Conservation (phyloP, 2,113 vertebrate species). For the Muscicapa adusta region DNA sequence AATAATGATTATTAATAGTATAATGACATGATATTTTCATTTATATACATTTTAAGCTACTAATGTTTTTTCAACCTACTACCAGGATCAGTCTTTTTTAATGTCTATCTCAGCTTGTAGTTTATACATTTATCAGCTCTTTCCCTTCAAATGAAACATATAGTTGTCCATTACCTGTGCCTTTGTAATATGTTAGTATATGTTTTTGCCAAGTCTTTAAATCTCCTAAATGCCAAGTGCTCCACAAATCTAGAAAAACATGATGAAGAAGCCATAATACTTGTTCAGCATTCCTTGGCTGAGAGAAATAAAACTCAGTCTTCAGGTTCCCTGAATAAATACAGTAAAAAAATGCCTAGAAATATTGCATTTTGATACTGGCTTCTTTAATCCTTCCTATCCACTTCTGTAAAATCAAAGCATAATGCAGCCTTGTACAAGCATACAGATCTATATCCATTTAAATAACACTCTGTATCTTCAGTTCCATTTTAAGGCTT, state of each 20-base stretch:
- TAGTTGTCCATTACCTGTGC: not conserved
- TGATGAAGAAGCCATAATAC: not conserved
- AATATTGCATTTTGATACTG: not conserved
- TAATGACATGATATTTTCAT: not conserved
- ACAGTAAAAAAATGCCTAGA: not conserved
- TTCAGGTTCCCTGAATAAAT: not conserved
- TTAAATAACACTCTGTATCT: not conserved
- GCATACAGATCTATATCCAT: not conserved
- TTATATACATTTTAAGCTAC: not conserved
- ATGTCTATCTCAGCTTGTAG: not conserved
- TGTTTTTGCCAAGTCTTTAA: slow-evolving; percentile 15
- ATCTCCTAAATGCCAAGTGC: not conserved
- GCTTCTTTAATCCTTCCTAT: not conserved
- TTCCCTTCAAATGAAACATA: not conserved
- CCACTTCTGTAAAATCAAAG: not conserved
- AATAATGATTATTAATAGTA: not conserved
- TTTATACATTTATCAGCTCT: not conserved
- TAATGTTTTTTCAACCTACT: not conserved
- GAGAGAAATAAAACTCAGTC: not conserved
- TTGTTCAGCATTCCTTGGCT: not conserved
- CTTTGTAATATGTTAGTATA: not conserved
- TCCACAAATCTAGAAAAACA: not conserved
- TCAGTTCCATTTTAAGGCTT: not conserved
- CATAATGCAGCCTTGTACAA: not conserved
- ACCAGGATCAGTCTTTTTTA: not conserved